Evolutionary conservation across 2,797 vertebrate genomes (phyloP).

Genomic region (Semotilus atromaculatus): DNA sequence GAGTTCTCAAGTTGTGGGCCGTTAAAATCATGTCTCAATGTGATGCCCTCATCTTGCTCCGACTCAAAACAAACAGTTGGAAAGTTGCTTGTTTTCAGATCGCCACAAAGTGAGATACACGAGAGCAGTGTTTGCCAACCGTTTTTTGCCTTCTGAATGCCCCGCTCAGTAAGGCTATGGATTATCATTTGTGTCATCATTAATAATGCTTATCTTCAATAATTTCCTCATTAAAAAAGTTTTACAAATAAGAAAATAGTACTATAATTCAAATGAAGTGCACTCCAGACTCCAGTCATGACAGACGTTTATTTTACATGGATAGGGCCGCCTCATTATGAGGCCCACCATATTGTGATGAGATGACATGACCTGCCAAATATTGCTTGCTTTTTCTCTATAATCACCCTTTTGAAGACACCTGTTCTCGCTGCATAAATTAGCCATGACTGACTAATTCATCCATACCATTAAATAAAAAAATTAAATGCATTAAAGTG

Average conservation of each 20-base stretch:
- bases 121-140: neutral
- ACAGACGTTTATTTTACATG: neutral
- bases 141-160: neutral
- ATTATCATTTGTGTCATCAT: neutral
- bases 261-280: neutral
- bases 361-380: neutral
- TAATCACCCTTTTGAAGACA: neutral
- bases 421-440: neutral
- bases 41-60: neutral
- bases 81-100: slow-evolving; percentile 28
- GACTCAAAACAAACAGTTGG: slow-evolving; percentile 6
- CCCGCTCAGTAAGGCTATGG: neutral
- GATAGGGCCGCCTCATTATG: neutral
- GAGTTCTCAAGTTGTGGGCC: slow-evolving; percentile 53
- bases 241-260: neutral
- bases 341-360: neutral
- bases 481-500: neutral
- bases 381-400: neutral
- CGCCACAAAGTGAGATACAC: neutral
- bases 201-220: neutral
- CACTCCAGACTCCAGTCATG: neutral
- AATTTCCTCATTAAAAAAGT: neutral
- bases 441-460: neutral
- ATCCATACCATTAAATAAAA: neutral
- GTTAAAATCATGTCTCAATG: slow-evolving; percentile 25